These are phyloP conservation scores for Syrphus vitripennis DNA, from an alignment of 2,888 invertebrate genomes.

Conservation along the genomic window DNA sequence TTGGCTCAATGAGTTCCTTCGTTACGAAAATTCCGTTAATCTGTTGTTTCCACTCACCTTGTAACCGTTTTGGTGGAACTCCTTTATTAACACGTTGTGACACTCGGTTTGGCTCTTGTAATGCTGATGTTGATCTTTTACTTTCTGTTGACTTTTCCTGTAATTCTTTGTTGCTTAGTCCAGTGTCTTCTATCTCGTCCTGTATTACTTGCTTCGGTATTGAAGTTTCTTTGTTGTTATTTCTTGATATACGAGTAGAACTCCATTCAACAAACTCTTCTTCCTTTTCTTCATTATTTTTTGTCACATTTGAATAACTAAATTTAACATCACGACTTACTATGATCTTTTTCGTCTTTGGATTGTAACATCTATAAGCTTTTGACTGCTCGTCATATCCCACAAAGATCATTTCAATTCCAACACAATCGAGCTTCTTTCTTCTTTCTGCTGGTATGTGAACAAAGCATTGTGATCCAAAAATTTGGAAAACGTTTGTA, in stretches of 20 bases:
- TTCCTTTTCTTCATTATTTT: background rate
- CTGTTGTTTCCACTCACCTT: background rate
- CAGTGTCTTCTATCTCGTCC: background rate
- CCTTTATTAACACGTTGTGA: constrained; percentile 10
- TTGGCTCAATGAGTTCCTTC: too few species aligned
- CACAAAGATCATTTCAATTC: constrained; percentile 66
- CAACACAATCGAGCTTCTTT: constrained; percentile 65
- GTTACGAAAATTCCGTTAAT: background rate
- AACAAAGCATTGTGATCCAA: constrained; percentile 68
- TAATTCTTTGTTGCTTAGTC: background rate
- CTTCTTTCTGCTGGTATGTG: constrained; percentile 62
- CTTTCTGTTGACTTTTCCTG: background rate
- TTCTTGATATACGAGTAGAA: background rate
- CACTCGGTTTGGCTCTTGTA: background rate
- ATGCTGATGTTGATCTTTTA: background rate
- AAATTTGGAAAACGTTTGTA: constrained; percentile 36
- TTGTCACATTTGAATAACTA: background rate
- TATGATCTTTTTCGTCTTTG: constrained; percentile 17
- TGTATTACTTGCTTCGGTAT: background rate
- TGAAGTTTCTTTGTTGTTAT: background rate
- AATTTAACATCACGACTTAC: constrained; percentile 55
- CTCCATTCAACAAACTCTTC: background rate
- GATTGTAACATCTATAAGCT: constrained; percentile 66
- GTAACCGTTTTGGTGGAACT: background rate
- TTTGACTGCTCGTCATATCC: constrained; percentile 71